Evolutionary conservation across 2,888 invertebrate species (phyloP), one percentile per base, ranked within the genome.

Genomic region (Parnassius mnemosyne): DNA sequence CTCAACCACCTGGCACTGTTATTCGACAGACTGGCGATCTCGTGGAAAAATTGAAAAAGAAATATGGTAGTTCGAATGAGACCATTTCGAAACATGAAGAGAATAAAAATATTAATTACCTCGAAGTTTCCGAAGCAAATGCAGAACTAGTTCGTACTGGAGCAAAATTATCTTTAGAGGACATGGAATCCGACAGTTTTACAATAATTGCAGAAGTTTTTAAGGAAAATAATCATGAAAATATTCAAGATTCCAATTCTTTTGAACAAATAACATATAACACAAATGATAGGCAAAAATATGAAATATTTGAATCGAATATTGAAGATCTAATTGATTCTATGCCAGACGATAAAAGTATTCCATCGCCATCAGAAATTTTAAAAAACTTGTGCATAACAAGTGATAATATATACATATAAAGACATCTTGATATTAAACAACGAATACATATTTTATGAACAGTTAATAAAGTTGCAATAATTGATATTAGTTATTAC

Each of bases 341-440:
- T 52, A 51, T 56, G n/a, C 63, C 63, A 25, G 56, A 59, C 47
- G 63, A 63, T 9, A 59, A 63, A 59, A 59, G 47, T 59, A 52
- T 63, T 9, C 63, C 62, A n/a, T 94, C 95, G 3, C 94, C 95
- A 10, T 93, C 94, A 43, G 92, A 93, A 71, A 93, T 94, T 69
- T 86, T 95, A 66, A 93, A 94, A 81, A 94, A 94, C 68, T 85
- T 94, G 68, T 93, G 93, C 69, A 84, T 94, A 56, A 93, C 89
- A 1, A 85, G 80, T 61, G 89, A 94, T 77, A 85, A 89, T 79
- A 50, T 25, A 10, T 61, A 54, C 41, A 54, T 42, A 51, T 44
- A 25, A 16, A 58, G 25, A 10, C 1, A 56, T 47, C 34, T 34
- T 34, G 20, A 34, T 34, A 34, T 34, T 20, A 20, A 20, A 20